Evolutionary conservation across 2,797 vertebrate species (phyloP).

Genomic region (Triplophysa yarkandensis): DNA sequence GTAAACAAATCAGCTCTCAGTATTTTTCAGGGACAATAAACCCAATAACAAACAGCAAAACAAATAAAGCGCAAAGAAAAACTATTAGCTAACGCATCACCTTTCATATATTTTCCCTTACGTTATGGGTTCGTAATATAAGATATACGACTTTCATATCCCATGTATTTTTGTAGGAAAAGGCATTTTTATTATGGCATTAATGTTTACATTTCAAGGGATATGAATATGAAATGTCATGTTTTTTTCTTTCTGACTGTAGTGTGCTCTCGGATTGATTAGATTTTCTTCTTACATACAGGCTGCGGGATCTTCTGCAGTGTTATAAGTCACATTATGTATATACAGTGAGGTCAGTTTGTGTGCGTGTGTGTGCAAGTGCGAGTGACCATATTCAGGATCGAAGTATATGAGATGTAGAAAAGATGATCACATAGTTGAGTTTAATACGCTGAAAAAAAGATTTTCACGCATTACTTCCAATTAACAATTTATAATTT

Average conservation of each 20-base stretch:
- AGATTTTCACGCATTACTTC: too few species aligned
- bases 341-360: too few species aligned
- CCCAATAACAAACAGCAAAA: constrained; percentile 23
- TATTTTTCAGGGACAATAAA: not conserved
- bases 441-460: constrained; percentile 16
- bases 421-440: constrained; percentile 65
- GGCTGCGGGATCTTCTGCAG: constrained; percentile 23
- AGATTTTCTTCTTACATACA: constrained; percentile 29
- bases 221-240: constrained; percentile 36
- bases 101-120: constrained; percentile 38
- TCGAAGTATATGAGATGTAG: not conserved
- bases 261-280: constrained; percentile 34
- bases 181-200: constrained; percentile 34
- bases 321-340: constrained; percentile 40
- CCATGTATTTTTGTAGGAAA: constrained; percentile 14
- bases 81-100: constrained; percentile 25
- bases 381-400: too few species aligned
- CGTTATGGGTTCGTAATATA: constrained; percentile 29
- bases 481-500: too few species aligned
- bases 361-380: too few species aligned
- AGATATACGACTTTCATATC: constrained; percentile 33
- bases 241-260: constrained; percentile 18
- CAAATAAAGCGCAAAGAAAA: constrained; percentile 6
- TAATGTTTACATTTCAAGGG: constrained; percentile 46
- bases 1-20: not conserved